Percentiles rank a stretch among this genome's conserved stretches.
Conservation (phyloP, 2,888 invertebrate species). For the Cotesia congregata region DNA sequence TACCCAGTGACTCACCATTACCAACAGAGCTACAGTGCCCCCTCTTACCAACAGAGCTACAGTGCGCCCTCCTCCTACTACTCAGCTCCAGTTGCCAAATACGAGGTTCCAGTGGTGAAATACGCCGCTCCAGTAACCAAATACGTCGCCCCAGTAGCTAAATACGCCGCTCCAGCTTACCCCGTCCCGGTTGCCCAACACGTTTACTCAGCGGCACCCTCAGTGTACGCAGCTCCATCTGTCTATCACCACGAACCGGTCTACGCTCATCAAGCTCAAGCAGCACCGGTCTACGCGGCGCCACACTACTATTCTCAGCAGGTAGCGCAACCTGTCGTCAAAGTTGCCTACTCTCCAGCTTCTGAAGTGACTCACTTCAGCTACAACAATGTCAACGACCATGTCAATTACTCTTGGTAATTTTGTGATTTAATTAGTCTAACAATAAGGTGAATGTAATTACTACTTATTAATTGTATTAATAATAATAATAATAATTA, state of each 20-base stretch:
- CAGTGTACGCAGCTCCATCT: conserved; percentile 17
- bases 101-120: neutral
- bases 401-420: conserved; percentile 51
- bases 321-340: conserved; percentile 42
- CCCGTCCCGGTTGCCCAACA: conserved; percentile 36
- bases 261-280: conserved; percentile 6
- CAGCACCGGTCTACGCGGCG: conserved; percentile 32
- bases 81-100: neutral
- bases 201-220: conserved; percentile 8
- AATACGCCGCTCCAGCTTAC: conserved; percentile 33
- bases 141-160: neutral
- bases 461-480: too few species aligned
- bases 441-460: too few species aligned
- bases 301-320: neutral
- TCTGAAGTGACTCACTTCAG: conserved; percentile 48
- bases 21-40: conserved; percentile 29
- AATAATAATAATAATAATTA: neutral
- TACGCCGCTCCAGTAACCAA: neutral
- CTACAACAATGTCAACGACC: conserved; percentile 51
- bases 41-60: conserved; percentile 32
- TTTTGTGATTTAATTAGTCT: neutral
- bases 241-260: conserved; percentile 32
- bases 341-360: conserved; percentile 49
- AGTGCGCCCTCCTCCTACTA: neutral
- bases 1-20: conserved; percentile 36